Percentiles rank a stretch among this genome's conserved stretches.
Conservation (phyloP, 2,797 vertebrate species). For the Xenentodon cancila region DNA sequence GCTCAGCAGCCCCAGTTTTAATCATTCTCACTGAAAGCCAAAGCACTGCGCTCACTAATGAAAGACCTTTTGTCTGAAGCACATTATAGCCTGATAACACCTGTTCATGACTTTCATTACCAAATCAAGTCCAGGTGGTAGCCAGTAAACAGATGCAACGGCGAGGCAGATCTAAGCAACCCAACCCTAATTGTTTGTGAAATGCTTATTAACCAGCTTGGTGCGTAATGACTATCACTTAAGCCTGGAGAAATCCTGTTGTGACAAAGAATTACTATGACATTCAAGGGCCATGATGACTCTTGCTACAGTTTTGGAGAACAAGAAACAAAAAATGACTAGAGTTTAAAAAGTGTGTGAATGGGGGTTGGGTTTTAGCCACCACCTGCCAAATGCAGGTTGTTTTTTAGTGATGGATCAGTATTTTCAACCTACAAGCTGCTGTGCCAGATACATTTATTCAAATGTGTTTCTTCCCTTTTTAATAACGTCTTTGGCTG, state of each 20-base stretch:
- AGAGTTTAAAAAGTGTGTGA: too few species aligned
- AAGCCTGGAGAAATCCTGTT: neutral
- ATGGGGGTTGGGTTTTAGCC: too few species aligned
- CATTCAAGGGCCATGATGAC: too few species aligned
- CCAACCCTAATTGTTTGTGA: conserved; percentile 22
- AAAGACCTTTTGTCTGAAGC: conserved; percentile 33
- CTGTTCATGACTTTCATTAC: conserved; percentile 59
- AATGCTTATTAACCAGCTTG: conserved; percentile 6
- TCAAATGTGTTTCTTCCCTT: too few species aligned
- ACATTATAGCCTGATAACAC: conserved; percentile 51
- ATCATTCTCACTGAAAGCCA: conserved; percentile 41
- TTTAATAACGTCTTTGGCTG: too few species aligned
- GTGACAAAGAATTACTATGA: neutral
- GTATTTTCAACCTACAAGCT: too few species aligned
- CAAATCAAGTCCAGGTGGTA: conserved; percentile 59
- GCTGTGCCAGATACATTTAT: too few species aligned
- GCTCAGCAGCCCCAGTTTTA: conserved; percentile 25
- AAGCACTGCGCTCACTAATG: conserved; percentile 27
- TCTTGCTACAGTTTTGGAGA: too few species aligned
- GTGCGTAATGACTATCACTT: conserved; percentile 3
- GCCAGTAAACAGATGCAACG: conserved; percentile 53
- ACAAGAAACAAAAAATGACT: too few species aligned
- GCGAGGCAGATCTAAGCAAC: conserved; percentile 26
- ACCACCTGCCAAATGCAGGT: too few species aligned
- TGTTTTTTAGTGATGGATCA: too few species aligned